Base-by-base conservation (phyloP, 1,140 invertebrate genomes). In the Philopotamus ludificatus region DNA sequence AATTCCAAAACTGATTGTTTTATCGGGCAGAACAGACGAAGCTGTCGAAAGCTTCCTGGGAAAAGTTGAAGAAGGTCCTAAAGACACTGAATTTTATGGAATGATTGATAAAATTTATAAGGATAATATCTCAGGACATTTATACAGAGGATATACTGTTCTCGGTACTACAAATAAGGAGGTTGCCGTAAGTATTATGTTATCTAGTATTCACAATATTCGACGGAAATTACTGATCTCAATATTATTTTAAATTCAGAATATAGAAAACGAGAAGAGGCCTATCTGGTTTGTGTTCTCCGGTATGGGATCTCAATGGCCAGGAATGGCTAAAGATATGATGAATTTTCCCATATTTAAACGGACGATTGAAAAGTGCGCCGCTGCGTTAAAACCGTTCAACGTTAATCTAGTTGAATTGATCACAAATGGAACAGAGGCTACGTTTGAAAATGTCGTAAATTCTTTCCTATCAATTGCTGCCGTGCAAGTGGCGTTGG, bases 301-400 rank as follows among this genome's bases (percentile, higher is more conserved):
- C 49, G 97, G 96, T 28, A 98, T 98, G 95, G 97, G 96, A 9
- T 89, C 89, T 34, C 96, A 99, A 80, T 99, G 95, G 95, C 81
- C 88, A 45, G 93, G 93, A 65, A 99, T 98, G 95, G 95, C 86
- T 3, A 87, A 87, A 73, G 83, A 89, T 18, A 79, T 99, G 34
- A 88, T 98, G 83, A 73, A 82, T 39, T 81, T 99, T 34, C 87
- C 93, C 47, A 76, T 82, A 0, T 98, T 98, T 77, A 85, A 86
- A 41, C 79, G 86, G 23, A 89, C 90, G 26, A 87, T 99, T 57
- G 79, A 85, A 67, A 86, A 85, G 54, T 90, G 88, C 59, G 88
- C 90, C 3, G 86, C 88, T 49, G 84, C 88, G 1, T 77, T 99
- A 0, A 84, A 87, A 70, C 86, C 88, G 1, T 86, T 89, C 73